Evolutionary conservation across 2,888 invertebrate genomes (phyloP), one percentile per base, ranked within the genome.

Genomic region (Cancer borealis): DNA sequence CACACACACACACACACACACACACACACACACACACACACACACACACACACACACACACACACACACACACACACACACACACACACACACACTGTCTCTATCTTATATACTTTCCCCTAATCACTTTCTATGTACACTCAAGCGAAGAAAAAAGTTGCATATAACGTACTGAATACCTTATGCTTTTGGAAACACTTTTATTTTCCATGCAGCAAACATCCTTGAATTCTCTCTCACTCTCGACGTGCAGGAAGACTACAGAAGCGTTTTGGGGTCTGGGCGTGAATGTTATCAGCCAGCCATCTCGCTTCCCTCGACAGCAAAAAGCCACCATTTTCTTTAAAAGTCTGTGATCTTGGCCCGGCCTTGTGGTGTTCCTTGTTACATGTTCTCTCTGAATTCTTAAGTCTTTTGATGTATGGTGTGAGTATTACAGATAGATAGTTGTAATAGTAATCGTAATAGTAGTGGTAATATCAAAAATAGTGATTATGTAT

Each of bases 211-310:
- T 87, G 87, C 14, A 14, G 45, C 30, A 45, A 87, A 87, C 45
- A 87, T 87, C 14, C 21, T 87, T 45, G 30, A 45, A 87, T 87
- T 87, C 30, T 3, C 87, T 45, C 45, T 87, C 87, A 87, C 45
- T 60, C 60, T 60, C 21, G 21, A 60, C 60, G 60, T 60, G 21
- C 60, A 60, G 60, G 5, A 60, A 60, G 60, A 60, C 60, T 60
- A 21, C 60, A 60, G 17, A 60, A 60, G 60, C 60, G 60, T 73
- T 73, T 73, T 10, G 26, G 4, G 73, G 26, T n/a, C n/a, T 26
- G 73, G 73, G 73, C 73, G n/a, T 73, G 73, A 73, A 21, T 73
- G 10, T 8, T 73, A 73, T 73, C 73, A 73, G 73, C n/a, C 73
- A 26, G 8, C 26, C 26, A 73, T 73, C 21, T n/a, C 26, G 21